phyloP scores from a whole-genome alignment of 2,113 vertebrate genomes.

The Laticauda laticaudata region DNA sequence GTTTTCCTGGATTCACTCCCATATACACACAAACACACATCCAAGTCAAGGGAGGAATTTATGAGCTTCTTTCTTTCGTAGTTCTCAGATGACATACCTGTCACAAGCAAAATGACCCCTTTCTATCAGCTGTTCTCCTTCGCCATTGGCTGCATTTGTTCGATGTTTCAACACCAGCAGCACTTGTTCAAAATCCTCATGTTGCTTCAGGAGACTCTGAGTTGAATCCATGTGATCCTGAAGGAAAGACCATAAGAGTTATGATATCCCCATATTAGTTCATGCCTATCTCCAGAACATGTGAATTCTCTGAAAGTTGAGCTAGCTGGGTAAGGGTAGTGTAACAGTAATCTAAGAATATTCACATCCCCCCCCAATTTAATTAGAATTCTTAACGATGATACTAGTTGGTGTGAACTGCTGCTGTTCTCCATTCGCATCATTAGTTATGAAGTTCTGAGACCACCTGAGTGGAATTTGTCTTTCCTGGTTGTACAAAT shows the following conservation, averaged over 20 bases:
- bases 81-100: constrained; percentile 60
- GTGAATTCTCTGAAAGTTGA: background rate
- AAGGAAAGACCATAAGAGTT: constrained; percentile 17
- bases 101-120: constrained; percentile 69
- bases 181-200: constrained; percentile 78
- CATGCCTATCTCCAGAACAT: background rate
- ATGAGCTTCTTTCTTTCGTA: background rate
- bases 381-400: background rate
- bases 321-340: background rate
- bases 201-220: constrained; percentile 75
- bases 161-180: constrained; percentile 71
- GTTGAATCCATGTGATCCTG: constrained; percentile 81
- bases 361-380: background rate
- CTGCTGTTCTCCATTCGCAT: background rate
- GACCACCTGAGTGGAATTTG: background rate
- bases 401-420: background rate
- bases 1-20: background rate
- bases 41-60: background rate
- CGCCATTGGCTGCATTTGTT: constrained; percentile 67
- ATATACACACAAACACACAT: background rate
- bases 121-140: constrained; percentile 67
- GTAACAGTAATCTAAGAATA: background rate
- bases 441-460: background rate
- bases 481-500: background rate
- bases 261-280: background rate